Conservation (phyloP, 2,888 invertebrate species). For the Heliconius sara region DNA sequence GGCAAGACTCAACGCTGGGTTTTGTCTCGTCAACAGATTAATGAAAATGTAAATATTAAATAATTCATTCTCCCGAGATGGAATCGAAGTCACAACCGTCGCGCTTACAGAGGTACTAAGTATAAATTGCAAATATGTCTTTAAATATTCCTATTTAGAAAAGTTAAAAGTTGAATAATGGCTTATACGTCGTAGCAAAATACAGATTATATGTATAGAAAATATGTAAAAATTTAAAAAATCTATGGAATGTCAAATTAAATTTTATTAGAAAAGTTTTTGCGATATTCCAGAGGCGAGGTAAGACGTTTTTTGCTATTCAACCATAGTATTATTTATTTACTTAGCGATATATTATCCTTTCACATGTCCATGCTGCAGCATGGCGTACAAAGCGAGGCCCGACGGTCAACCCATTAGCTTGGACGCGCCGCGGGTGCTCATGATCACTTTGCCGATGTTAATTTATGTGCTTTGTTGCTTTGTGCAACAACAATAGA, state of each 20-base stretch:
- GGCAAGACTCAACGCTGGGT: no score
- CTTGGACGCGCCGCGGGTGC: conserved; percentile 69
- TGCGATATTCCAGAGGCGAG: background rate
- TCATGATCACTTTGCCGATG: conserved; percentile 82
- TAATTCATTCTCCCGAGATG: no score
- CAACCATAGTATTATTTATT: conserved; percentile 45
- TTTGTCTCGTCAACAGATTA: no score
- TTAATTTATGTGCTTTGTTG: conserved; percentile 83
- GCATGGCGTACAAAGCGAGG: conserved; percentile 50
- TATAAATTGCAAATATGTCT: background rate
- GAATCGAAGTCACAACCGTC: no score
- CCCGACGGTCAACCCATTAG: conserved; percentile 80
- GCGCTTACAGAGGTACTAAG: background rate
- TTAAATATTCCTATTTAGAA: background rate
- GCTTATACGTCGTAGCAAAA: background rate
- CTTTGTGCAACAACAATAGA: conserved; percentile 73
- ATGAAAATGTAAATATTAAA: no score
- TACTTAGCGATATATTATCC: conserved; percentile 53
- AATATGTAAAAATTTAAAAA: background rate
- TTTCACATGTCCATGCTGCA: conserved; percentile 50
- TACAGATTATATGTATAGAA: background rate
- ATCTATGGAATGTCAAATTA: background rate
- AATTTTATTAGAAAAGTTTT: background rate
- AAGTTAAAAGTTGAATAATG: background rate
- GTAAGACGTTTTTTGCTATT: conserved; percentile 21